Evolutionary conservation across 2,888 invertebrate genomes (phyloP).

Genomic region (Glyphotaelius pellucidus): DNA sequence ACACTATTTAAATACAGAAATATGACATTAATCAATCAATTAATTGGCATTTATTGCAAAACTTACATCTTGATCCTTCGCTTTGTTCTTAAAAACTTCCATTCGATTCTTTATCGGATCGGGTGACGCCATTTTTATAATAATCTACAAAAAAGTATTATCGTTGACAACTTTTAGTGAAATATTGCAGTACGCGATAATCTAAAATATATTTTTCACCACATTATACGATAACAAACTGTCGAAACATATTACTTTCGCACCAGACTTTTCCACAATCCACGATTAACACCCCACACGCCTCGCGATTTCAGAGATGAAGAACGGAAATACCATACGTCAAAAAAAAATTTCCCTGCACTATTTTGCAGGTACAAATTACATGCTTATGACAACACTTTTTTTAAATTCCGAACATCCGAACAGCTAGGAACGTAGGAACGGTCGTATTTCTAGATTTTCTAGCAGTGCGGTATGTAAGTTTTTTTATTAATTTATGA

Average conservation of each 20-base stretch:
- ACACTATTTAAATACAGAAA: slow-evolving; percentile 7
- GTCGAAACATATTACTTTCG: slow-evolving; percentile 50
- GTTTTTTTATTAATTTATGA: too few species aligned
- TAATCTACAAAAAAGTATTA: slow-evolving; percentile 50
- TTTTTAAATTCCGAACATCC: not conserved
- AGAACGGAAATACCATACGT: slow-evolving; percentile 59
- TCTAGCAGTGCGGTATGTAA: not conserved
- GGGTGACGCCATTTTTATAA: slow-evolving; percentile 85
- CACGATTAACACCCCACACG: slow-evolving; percentile 54
- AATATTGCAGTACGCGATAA: slow-evolving; percentile 28
- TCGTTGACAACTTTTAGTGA: slow-evolving; percentile 32
- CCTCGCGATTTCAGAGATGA: slow-evolving; percentile 58
- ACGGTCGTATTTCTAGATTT: not conserved
- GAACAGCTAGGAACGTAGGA: too few species aligned
- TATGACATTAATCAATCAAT: not conserved
- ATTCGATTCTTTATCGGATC: slow-evolving; percentile 90
- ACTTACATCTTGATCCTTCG: slow-evolving; percentile 99
- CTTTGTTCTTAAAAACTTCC: slow-evolving; percentile 98
- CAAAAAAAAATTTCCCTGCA: slow-evolving; percentile 43
- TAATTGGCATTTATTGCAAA: slow-evolving; percentile 30
- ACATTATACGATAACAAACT: slow-evolving; percentile 52
- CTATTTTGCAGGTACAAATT: not conserved
- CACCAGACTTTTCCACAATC: slow-evolving; percentile 44
- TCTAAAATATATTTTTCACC: slow-evolving; percentile 50
- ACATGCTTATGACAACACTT: not conserved